These are phyloP conservation scores for Pteropus alecto DNA, from an alignment of 2,113 vertebrate genomes.

Conservation along the genomic window DNA sequence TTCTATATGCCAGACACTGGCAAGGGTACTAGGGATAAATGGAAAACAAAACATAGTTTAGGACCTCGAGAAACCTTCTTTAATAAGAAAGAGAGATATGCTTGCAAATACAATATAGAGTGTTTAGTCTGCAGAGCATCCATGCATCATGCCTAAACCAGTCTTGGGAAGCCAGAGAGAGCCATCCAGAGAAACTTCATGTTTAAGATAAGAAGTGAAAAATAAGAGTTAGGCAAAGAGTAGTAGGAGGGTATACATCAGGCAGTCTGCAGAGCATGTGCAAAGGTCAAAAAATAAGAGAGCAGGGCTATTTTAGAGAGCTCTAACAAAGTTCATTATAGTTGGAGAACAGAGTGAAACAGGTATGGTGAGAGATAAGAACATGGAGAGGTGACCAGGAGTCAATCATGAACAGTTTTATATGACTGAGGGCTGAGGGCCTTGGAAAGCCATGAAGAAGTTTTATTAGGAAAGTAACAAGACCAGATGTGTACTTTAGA, in stretches of 20 bases:
- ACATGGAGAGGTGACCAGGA: not conserved
- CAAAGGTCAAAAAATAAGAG: not conserved
- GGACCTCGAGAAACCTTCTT: not conserved
- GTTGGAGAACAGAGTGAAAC: not conserved
- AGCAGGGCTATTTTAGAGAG: not conserved
- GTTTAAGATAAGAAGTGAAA: not conserved
- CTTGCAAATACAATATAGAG: not conserved
- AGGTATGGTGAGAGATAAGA: not conserved
- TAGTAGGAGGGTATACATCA: not conserved
- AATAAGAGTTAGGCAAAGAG: constrained; percentile 15
- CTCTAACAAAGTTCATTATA: not conserved
- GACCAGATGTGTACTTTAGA: not conserved
- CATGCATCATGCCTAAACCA: not conserved
- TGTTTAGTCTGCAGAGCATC: not conserved
- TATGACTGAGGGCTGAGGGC: not conserved
- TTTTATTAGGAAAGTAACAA: constrained; percentile 16
- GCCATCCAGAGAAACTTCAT: not conserved
- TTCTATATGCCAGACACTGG: not conserved
- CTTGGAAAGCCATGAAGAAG: not conserved
- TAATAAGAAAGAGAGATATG: not conserved
- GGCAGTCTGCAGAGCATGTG: not conserved
- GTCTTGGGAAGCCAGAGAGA: not conserved
- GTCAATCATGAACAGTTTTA: not conserved
- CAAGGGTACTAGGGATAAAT: not conserved
- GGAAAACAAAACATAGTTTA: constrained; percentile 25